Conservation (phyloP, 2,888 invertebrate genomes). For the Apotomis capreana region DNA sequence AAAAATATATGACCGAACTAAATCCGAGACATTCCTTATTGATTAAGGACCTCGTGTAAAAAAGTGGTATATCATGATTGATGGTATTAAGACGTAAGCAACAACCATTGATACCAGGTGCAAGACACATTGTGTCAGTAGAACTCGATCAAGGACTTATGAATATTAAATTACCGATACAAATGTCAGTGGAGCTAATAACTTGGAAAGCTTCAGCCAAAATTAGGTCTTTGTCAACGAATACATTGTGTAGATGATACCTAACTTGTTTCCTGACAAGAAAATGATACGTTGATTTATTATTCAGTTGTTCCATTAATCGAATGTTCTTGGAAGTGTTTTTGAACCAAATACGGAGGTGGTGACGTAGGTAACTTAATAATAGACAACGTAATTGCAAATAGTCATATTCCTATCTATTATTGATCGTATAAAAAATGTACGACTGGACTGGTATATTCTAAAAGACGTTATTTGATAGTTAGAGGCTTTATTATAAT, state of each 20-base stretch:
- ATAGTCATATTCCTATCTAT: not conserved
- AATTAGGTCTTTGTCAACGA: slow-evolving; percentile 43
- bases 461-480: too few relatives aligned
- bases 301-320: slow-evolving; percentile 28
- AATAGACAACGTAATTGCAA: not conserved
- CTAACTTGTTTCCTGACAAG: slow-evolving; percentile 28
- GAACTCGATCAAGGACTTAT: slow-evolving; percentile 56
- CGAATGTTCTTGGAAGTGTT: slow-evolving; percentile 11
- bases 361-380: not conserved
- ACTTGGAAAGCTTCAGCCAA: slow-evolving; percentile 46
- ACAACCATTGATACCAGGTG: slow-evolving; percentile 27
- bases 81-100: slow-evolving; percentile 32
- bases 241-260: slow-evolving; percentile 28
- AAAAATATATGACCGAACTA: too few relatives aligned
- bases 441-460: too few relatives aligned
- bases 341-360: not conserved
- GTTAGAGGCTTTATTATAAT: too few relatives aligned
- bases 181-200: slow-evolving; percentile 59
- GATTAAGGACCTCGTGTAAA: not conserved
- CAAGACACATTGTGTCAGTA: slow-evolving; percentile 46
- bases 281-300: slow-evolving; percentile 29
- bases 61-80: not conserved
- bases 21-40: too few relatives aligned
- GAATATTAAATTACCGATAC: slow-evolving; percentile 50
- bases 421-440: not conserved